Evolutionary conservation across 2,113 vertebrate genomes (phyloP).

Genomic region (Phyllostomus hastatus): DNA sequence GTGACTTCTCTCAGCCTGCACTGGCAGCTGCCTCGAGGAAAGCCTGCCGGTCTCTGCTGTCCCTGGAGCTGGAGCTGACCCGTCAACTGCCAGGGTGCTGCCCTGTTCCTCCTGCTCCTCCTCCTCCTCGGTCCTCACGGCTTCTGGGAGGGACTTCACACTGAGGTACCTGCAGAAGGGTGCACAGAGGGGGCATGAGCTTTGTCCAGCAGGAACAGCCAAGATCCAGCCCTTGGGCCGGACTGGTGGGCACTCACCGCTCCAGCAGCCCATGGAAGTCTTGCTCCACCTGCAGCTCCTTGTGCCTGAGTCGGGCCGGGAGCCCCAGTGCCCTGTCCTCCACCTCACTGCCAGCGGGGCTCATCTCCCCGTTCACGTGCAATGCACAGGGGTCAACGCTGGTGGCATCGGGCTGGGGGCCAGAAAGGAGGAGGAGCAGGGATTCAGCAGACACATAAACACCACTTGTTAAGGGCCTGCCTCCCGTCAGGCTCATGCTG

Average conservation of each 20-base stretch:
- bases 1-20: neutral
- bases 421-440: neutral
- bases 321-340: neutral
- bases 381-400: accelerated
- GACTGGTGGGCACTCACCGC: constrained; percentile 80
- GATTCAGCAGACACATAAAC: neutral
- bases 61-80: neutral
- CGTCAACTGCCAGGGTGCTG: neutral
- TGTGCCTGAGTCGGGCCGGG: constrained; percentile 59
- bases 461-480: neutral
- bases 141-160: constrained; percentile 80
- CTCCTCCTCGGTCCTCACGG: constrained; percentile 51
- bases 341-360: constrained; percentile 57
- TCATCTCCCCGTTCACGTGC: constrained; percentile 18
- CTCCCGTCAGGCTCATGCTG: neutral
- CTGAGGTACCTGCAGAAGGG: constrained; percentile 79
- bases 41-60: neutral
- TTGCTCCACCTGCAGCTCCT: constrained; percentile 71
- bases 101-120: neutral
- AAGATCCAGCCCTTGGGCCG: neutral
- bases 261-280: constrained; percentile 77
- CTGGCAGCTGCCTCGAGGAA: neutral
- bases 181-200: neutral
- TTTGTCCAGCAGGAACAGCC: neutral
- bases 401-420: accelerated